Evolutionary conservation across 2,113 vertebrate species (phyloP).

Genomic region (Glaucomys volans): DNA sequence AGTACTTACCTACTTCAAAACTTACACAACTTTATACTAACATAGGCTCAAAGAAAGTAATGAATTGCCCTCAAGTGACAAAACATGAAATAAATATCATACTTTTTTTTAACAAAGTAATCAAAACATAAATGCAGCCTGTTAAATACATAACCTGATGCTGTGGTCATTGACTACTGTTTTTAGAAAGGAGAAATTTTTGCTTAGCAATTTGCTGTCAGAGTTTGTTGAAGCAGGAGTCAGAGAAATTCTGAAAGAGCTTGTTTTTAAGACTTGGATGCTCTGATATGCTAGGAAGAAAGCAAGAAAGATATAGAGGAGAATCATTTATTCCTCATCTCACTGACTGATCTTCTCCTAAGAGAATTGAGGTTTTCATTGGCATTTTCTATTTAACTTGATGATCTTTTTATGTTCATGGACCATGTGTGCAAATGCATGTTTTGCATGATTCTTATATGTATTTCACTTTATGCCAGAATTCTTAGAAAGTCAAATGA

Average conservation of each 20-base stretch:
- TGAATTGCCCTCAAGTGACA: not conserved
- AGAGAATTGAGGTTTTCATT: not conserved
- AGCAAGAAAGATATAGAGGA: not conserved
- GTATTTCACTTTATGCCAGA: not conserved
- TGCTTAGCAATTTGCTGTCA: not conserved
- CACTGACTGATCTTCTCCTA: not conserved
- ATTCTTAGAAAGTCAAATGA: constrained; percentile 26
- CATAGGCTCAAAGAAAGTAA: not conserved
- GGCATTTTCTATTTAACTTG: not conserved
- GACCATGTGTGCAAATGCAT: not conserved
- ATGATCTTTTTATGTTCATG: not conserved
- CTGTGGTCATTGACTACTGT: not conserved
- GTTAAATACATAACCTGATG: not conserved
- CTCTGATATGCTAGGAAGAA: not conserved
- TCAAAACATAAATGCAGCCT: not conserved
- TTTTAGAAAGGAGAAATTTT: not conserved
- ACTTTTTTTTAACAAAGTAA: not conserved
- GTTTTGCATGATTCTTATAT: not conserved
- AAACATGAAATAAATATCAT: constrained; percentile 19
- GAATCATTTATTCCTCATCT: not conserved
- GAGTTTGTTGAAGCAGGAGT: not conserved
- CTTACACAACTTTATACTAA: not conserved
- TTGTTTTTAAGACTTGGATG: not conserved
- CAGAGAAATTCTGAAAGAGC: not conserved
- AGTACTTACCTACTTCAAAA: not conserved